Evolutionary conservation across 2,888 invertebrate genomes (phyloP).

Genomic region (Callyntrura sp.): DNA sequence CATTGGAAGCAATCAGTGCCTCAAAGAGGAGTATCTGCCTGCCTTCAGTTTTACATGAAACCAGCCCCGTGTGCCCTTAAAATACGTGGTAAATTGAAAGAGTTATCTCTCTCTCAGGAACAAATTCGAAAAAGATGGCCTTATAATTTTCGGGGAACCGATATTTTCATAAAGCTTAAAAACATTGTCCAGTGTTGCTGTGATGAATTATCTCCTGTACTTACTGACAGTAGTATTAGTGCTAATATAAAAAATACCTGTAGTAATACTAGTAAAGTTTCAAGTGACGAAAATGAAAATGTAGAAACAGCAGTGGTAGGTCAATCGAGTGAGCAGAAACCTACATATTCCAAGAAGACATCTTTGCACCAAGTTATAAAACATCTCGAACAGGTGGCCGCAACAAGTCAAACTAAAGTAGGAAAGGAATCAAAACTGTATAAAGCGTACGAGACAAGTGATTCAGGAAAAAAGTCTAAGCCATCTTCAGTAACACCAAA

Average conservation of each 20-base stretch:
- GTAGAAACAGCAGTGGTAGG: conserved; percentile 32
- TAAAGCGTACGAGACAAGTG: conserved; percentile 46
- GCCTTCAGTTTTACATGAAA: conserved; percentile 81
- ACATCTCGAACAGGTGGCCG: conserved; percentile 60
- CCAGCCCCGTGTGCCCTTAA: conserved; percentile 80
- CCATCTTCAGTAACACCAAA: conserved; percentile 69
- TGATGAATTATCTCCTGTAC: conserved; percentile 77
- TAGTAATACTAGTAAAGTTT: conserved; percentile 62
- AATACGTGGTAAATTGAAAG: conserved; percentile 71
- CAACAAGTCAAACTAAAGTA: conserved; percentile 6
- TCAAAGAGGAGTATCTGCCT: conserved; percentile 78
- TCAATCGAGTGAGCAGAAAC: conserved; percentile 20
- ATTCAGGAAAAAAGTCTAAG: conserved; percentile 52
- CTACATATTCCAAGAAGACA: conserved; percentile 37
- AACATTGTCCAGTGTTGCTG: conserved; percentile 77
- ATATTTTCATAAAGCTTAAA: conserved; percentile 72
- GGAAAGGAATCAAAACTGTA: conserved; percentile 37
- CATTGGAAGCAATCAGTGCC: conserved; percentile 87
- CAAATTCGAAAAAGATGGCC: conserved; percentile 79
- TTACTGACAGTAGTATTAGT: conserved; percentile 72
- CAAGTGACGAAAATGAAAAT: conserved; percentile 66
- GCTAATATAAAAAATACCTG: conserved; percentile 30
- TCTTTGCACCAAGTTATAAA: conserved; percentile 54
- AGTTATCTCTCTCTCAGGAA: conserved; percentile 73
- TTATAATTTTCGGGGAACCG: conserved; percentile 68